These are phyloP conservation scores for Stichodactyla helianthus DNA, from an alignment of 64 coral and sea anemone genomes.

Conservation along the genomic window DNA sequence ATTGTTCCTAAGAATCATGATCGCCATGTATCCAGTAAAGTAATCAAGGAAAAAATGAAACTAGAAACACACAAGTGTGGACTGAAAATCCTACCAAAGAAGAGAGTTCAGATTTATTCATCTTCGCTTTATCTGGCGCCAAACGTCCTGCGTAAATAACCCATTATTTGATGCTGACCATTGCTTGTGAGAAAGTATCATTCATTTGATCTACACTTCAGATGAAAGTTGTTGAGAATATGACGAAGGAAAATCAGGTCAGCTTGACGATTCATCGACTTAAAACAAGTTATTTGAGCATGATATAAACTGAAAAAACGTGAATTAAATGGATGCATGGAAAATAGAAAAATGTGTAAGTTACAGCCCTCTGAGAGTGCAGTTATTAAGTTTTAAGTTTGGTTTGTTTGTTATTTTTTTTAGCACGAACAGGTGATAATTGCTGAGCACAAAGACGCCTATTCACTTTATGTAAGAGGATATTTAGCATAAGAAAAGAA, in stretches of 20 bases:
- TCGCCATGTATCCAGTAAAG: not conserved
- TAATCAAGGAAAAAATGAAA: conserved; percentile 11
- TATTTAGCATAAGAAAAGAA: conserved; percentile 1
- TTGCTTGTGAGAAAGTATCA: not conserved
- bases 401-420: not conserved
- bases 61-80: not conserved
- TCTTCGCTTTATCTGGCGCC: not conserved
- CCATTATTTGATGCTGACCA: not conserved
- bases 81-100: conserved; percentile 5
- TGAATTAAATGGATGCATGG: not conserved
- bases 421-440: not conserved
- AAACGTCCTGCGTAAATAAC: not conserved
- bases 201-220: not conserved
- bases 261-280: no score
- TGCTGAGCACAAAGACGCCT: not conserved
- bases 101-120: not conserved
- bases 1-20: conserved; percentile 1
- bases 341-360: not conserved
- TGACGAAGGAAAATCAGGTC: no score
- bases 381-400: not conserved
- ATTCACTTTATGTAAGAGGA: not conserved
- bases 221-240: no score
- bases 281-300: no score
- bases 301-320: no score
- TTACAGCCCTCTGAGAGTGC: not conserved